Evolutionary conservation across 2,888 invertebrate species (phyloP).

Genomic region (Cheilosia urbana): DNA sequence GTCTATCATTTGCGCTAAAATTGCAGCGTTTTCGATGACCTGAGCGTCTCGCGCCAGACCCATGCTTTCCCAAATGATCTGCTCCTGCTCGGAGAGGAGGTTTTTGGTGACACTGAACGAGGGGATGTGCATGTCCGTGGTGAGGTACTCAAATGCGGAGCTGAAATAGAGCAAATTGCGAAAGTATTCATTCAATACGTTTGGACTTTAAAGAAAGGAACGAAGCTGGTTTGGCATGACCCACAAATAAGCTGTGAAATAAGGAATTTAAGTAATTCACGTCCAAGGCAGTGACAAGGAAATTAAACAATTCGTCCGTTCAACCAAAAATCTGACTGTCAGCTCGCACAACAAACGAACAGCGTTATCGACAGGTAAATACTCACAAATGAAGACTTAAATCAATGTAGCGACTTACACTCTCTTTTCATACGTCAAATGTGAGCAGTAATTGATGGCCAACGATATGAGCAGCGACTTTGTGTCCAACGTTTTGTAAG

Average conservation of each 20-base stretch:
- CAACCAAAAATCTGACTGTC: too few relatives aligned
- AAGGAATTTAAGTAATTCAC: too few relatives aligned
- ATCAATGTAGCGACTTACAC: slow-evolving; percentile 82
- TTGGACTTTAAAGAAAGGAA: background rate
- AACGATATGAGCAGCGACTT: slow-evolving; percentile 81
- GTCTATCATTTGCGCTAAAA: slow-evolving; percentile 81
- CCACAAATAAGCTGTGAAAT: too few relatives aligned
- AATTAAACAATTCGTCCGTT: too few relatives aligned
- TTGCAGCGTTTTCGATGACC: slow-evolving; percentile 83
- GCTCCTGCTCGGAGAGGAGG: slow-evolving; percentile 82
- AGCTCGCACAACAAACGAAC: too few relatives aligned
- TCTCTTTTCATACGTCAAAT: slow-evolving; percentile 80
- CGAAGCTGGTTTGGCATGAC: too few relatives aligned
- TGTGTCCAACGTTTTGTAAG: slow-evolving; percentile 81
- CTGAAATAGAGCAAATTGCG: slow-evolving; percentile 9
- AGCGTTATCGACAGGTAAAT: too few relatives aligned
- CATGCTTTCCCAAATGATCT: slow-evolving; percentile 85
- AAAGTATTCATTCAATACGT: slow-evolving; percentile 1
- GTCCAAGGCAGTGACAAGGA: too few relatives aligned
- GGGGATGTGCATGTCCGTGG: slow-evolving; percentile 78
- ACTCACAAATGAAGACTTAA: background rate
- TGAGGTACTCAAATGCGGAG: slow-evolving; percentile 77
- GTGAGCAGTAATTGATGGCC: slow-evolving; percentile 81
- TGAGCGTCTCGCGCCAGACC: slow-evolving; percentile 83
- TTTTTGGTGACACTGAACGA: slow-evolving; percentile 79